phyloP scores from a whole-genome alignment of 2,113 vertebrate species.

The Terrapene triunguis region DNA sequence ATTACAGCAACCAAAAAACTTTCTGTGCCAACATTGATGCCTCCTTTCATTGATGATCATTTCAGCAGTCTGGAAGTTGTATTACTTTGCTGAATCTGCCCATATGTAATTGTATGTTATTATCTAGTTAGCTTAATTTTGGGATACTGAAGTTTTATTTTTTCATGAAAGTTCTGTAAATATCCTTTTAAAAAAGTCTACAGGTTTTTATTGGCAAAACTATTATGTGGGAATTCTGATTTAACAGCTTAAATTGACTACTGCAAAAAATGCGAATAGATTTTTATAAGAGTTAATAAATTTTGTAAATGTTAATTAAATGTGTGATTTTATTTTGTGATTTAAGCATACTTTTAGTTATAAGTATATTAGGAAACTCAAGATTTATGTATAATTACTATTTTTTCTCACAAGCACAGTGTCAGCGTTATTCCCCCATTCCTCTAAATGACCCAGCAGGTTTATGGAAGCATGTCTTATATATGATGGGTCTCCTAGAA shows the following conservation, averaged over 20 bases:
- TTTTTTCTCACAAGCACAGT: rapidly evolving
- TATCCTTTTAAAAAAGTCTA: neutral
- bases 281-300: slow-evolving; percentile 54
- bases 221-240: neutral
- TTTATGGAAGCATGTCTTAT: neutral
- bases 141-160: neutral
- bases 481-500: rapidly evolving
- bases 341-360: neutral
- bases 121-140: neutral
- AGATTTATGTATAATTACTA: neutral
- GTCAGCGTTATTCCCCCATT: neutral
- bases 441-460: rapidly evolving
- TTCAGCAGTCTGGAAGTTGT: neutral
- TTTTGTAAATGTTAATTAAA: neutral
- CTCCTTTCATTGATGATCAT: neutral
- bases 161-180: slow-evolving; percentile 42
- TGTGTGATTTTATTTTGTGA: neutral
- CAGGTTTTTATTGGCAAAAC: neutral
- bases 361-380: neutral
- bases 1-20: neutral
- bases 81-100: neutral
- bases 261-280: neutral
- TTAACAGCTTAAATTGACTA: neutral
- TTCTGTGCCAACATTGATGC: neutral
- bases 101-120: neutral